phyloP scores from a whole-genome alignment of 2,113 vertebrate genomes.

The Ibidorhyncha struthersii region DNA sequence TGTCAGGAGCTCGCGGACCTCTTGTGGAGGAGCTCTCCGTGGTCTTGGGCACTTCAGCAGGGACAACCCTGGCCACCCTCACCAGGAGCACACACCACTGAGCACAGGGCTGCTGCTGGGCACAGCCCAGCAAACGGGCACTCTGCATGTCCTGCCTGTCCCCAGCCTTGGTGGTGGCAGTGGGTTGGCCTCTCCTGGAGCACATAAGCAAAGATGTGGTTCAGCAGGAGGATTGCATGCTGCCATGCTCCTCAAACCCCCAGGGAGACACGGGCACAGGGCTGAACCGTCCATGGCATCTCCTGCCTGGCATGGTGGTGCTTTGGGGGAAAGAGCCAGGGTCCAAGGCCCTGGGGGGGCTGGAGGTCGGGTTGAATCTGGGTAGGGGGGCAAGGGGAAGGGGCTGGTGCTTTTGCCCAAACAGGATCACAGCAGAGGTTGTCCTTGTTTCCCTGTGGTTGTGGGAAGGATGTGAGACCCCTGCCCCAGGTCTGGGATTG shows the following conservation, averaged over 20 bases:
- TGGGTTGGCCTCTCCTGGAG: neutral
- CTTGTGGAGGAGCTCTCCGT: neutral
- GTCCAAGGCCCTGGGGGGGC: neutral
- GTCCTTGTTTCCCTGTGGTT: neutral
- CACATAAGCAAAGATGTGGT: neutral
- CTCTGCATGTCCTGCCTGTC: fast-evolving
- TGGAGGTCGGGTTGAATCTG: neutral
- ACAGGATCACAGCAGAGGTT: neutral
- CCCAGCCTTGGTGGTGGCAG: neutral
- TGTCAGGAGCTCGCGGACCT: fast-evolving
- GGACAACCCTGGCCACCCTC: neutral
- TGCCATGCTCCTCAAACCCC: neutral
- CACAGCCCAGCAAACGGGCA: neutral
- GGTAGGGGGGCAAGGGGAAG: neutral
- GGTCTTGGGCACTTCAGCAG: neutral
- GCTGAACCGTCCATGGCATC: neutral
- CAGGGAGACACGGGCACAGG: neutral
- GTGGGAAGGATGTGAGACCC: neutral
- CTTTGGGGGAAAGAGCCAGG: neutral
- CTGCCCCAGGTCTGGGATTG: neutral
- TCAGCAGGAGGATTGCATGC: neutral
- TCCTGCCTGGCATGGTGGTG: neutral
- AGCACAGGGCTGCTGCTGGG: neutral
- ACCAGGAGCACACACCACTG: fast-evolving
- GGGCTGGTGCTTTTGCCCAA: neutral